Base-by-base conservation (phyloP, 2,888 invertebrate genomes). In the Synergus umbraculus region DNA sequence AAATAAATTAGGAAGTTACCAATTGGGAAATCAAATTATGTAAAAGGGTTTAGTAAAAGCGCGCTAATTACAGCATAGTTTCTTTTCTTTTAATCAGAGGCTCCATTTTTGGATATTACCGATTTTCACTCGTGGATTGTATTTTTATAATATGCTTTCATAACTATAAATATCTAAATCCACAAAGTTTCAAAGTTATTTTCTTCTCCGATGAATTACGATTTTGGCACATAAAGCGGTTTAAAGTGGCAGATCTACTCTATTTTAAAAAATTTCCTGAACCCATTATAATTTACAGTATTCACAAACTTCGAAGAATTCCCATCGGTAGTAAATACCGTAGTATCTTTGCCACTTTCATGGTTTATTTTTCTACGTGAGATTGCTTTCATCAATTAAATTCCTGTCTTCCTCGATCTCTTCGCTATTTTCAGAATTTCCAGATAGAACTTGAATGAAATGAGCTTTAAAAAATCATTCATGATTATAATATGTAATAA, bases 141-240 rank as follows among this genome's bases (percentile, higher is more conserved):
- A 66, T 66, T 66, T 66, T 66, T 66, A 41, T 66, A 66, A 18
- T 43, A 43, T 66, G 66, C 66, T 43, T 18, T 18, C 41, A 66
- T 66, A 44, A 43, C 66, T 66, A 66, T 66, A 44, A 66, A 66
- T 66, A 66, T 10, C 66, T 66, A 43, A 43, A 18, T 66, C 66
- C 18, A 43, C 43, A 9, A 43, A 10, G 43, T 18, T 66, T 44
- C 43, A 9, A 43, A 10, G 66, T 18, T 66, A 66, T 66, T 66
- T 43, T 41, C 18, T 65, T 15, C 15, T 41, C 66, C 18, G 15
- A 66, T 18, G 43, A 66, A 66, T 66, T 18, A n/a, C 65, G 43
- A 66, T 66, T 66, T 66, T 66, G 66, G 66, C 43, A 66, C 41
- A n/a, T 43, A 4, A 41, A 43, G 10, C n/a, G 18, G 44, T n/a